Base-by-base conservation (phyloP, 2,888 invertebrate genomes). In the Uropetala carovei region DNA sequence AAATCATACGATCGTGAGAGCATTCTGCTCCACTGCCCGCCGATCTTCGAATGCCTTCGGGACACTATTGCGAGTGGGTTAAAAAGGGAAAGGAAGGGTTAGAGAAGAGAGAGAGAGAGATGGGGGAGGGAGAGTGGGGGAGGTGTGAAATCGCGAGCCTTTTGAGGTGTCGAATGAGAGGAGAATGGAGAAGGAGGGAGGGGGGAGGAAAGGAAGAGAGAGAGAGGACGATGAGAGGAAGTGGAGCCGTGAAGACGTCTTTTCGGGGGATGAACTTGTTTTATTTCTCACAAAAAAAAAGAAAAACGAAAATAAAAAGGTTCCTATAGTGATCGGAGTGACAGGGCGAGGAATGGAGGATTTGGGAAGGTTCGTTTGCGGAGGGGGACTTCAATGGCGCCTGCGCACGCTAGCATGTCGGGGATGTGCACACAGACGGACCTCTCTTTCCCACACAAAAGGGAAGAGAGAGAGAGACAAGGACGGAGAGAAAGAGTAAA, bases 311-410 rank as follows among this genome's bases (percentile, higher is more conserved):
- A 4, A 27, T 11, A 75, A 75, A 75, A 75, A 27, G 68, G 68
- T 68, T n/a, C 68, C n/a, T 68, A 68, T n/a, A 68, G 75, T 75
- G 75, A 75, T 75, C 27, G 75, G 75, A 75, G 75, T 75, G 75
- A 75, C 75, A 75, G 75, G 75, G 75, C 75, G 75, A 75, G 75
- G 75, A 75, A 75, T 75, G 75, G 75, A 75, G 75, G 75, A 75
- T 75, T 75, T 75, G 75, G 75, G 75, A 75, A 75, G 75, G 75
- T 75, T 75, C 75, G 75, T 75, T 75, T 75, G 75, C 75, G 14
- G 75, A 75, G 27, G 75, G 22, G 75, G 27, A 75, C 75, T 27
- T 75, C 4, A 75, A 75, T 75, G 75, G 75, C 75, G 75, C 75
- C 75, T 75, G 27, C 22, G 75, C 75, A 75, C 75, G 27, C 9